Evolutionary conservation across 2,888 invertebrate genomes (phyloP).

Genomic region (Meandrusa payeni): DNA sequence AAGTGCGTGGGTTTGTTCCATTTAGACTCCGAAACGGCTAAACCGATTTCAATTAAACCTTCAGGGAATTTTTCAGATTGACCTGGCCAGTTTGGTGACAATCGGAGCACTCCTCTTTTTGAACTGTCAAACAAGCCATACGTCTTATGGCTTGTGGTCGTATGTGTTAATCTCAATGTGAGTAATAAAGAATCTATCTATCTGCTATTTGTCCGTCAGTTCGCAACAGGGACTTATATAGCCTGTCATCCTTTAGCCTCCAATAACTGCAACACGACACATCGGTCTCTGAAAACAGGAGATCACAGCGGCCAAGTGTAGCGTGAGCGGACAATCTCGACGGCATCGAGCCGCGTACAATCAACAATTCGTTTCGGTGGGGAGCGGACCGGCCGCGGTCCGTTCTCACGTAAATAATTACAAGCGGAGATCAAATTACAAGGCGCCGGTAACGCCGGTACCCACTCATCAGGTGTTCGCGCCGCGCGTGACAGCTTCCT

Average conservation of each 20-base stretch:
- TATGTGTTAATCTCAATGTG: no score
- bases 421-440: constrained; percentile 77
- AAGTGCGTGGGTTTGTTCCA: no score
- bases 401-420: constrained; percentile 81
- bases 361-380: constrained; percentile 74
- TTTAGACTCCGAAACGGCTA: no score
- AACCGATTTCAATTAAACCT: no score
- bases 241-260: not conserved
- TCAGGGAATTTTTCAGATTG: no score
- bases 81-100: no score
- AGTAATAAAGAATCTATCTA: no score
- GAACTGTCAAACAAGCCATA: no score
- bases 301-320: constrained; percentile 32
- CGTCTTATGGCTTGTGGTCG: no score
- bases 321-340: constrained; percentile 65
- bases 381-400: constrained; percentile 40
- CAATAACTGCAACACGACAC: not conserved
- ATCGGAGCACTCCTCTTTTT: no score
- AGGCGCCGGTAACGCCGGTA: constrained; percentile 76
- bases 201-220: no score
- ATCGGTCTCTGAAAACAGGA: constrained; percentile 1
- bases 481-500: constrained; percentile 77
- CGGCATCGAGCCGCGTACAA: constrained; percentile 66
- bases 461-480: constrained; percentile 76
- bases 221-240: no score